Base-by-base conservation (phyloP, 2,888 invertebrate genomes). In the Lycocerus yunnanus region DNA sequence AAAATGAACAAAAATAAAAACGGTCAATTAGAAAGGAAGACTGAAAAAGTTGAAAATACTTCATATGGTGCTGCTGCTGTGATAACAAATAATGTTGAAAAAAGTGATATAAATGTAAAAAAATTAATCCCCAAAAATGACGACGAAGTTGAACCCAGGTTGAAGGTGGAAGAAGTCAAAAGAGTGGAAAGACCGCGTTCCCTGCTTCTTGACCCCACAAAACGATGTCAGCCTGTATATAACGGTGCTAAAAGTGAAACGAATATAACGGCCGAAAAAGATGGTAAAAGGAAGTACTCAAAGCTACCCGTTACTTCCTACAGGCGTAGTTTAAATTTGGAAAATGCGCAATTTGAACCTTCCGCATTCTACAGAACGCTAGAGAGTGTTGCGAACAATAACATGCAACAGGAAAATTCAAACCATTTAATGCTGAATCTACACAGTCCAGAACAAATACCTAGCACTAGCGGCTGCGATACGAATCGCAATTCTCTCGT, bases 391-490 rank as follows among this genome's bases (percentile, higher is more conserved):
- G 73, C 20, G 13, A 63, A 63, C 6, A 20, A 63, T 18, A 20
- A 63, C 9, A 10, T n/a, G 13, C 61, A 71, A 20, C 63, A 63
- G 14, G 77, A 73, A 21, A 82, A 81, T 73, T 80, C 82, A 6
- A 83, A 87, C 78, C 90, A 90, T 80, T 88, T 93, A 80, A 90
- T 90, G 86, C 87, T 93, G 83, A 93, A 93, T 84, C 89, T 93
- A 83, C 89, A 89, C 18, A 66, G 73, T 68, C 68, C 73, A 43
- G 15, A 73, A 65, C 61, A 78, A 58, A 72, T 27, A 66, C 78
- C 80, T 13, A 78, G 76, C 63, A 80, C 79, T 14, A 79, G 79
- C 18, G 75, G 76, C 20, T 78, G 78, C 18, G 78, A 77, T 69
- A 73, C 78, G 11, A 83, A 90, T 86, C 88, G 89, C 86, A 89